These are phyloP conservation scores for Noctua janthe DNA, from an alignment of 2,888 invertebrate species.

Conservation along the genomic window DNA sequence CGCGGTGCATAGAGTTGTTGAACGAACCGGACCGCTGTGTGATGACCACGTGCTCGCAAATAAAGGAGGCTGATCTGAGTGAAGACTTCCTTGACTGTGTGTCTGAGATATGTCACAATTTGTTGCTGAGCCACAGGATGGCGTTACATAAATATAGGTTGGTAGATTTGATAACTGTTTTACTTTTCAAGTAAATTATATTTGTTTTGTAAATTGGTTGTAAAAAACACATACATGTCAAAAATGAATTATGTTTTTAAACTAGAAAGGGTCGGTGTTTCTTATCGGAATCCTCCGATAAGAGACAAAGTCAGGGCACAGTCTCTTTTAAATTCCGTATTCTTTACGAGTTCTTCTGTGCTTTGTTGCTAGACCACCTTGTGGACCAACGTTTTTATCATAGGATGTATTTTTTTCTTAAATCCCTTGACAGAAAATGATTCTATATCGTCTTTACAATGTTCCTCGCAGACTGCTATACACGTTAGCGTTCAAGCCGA, in stretches of 20 bases:
- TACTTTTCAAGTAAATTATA: not conserved
- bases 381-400: not conserved
- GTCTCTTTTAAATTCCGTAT: not conserved
- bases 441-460: not conserved
- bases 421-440: not conserved
- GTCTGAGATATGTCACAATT: constrained; percentile 95
- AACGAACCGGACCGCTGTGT: constrained; percentile 90
- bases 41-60: constrained; percentile 84
- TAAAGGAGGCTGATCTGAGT: constrained; percentile 88
- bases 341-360: not conserved
- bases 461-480: constrained; percentile 91
- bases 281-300: not conserved
- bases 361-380: not conserved
- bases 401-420: not conserved
- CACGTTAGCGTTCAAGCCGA: constrained; percentile 94
- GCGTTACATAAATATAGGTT: constrained; percentile 96
- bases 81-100: constrained; percentile 92
- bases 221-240: not conserved
- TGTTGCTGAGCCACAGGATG: constrained; percentile 94
- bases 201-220: not conserved
- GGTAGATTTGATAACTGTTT: constrained; percentile 39
- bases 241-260: not conserved
- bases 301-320: not conserved
- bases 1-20: constrained; percentile 91
- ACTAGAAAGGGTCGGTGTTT: not conserved